Conservation (phyloP, 2,888 invertebrate genomes). For the Luperina testacea region DNA sequence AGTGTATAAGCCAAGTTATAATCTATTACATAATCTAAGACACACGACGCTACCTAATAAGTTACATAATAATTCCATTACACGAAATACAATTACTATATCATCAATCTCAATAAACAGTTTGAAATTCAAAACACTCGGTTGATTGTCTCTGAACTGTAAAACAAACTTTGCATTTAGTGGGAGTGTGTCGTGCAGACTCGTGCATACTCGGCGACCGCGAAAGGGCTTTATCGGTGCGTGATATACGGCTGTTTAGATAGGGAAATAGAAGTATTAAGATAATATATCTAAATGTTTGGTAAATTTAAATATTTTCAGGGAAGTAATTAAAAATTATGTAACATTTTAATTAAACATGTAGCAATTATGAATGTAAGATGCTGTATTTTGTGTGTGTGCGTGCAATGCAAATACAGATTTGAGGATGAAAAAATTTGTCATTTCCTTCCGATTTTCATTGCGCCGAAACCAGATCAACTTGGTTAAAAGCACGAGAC, state of each 20-base stretch:
- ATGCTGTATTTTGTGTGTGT: too few relatives aligned
- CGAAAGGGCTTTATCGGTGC: constrained; percentile 69
- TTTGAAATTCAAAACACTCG: constrained; percentile 71
- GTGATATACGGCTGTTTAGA: constrained; percentile 67
- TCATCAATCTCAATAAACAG: constrained; percentile 77
- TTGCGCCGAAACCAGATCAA: not conserved
- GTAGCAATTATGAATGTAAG: too few relatives aligned
- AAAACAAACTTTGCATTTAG: constrained; percentile 80
- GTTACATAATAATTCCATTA: constrained; percentile 54
- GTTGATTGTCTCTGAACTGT: constrained; percentile 69
- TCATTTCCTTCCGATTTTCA: not conserved
- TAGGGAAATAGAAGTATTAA: not conserved
- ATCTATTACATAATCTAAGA: constrained; percentile 14
- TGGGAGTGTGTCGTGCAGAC: constrained; percentile 70
- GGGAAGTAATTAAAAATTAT: not conserved
- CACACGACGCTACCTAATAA: constrained; percentile 4
- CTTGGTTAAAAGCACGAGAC: not conserved
- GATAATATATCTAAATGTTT: not conserved
- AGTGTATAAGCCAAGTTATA: not conserved
- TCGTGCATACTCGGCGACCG: constrained; percentile 61
- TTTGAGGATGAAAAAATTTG: not conserved
- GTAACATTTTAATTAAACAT: not conserved
- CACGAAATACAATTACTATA: constrained; percentile 62
- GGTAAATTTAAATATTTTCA: not conserved
- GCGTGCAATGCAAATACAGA: too few relatives aligned